Conservation (phyloP, 2,888 invertebrate species). For the Auanema freiburgensis region DNA sequence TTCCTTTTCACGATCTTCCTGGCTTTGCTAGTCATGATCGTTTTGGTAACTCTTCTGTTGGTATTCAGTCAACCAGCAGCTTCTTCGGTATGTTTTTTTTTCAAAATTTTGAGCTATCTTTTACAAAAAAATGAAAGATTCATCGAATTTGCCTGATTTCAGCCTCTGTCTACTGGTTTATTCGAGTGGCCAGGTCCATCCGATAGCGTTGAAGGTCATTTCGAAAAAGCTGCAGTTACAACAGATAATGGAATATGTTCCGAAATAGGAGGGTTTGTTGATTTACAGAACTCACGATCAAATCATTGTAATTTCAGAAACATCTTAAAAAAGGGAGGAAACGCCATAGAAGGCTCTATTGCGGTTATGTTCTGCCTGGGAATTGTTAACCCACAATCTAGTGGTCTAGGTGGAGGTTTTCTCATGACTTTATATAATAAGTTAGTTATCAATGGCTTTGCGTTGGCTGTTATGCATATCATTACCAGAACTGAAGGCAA, state of each 20-base stretch:
- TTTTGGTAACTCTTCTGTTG: constrained; percentile 24
- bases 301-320: constrained; percentile 66
- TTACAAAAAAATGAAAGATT: neutral
- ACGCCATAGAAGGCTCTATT: constrained; percentile 83
- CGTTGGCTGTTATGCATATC: neutral
- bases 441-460: constrained; percentile 27
- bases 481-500: constrained; percentile 39
- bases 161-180: neutral
- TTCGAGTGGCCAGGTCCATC: constrained; percentile 57
- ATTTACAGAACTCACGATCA: neutral
- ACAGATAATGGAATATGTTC: constrained; percentile 64
- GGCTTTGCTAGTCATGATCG: constrained; percentile 31
- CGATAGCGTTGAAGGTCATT: constrained; percentile 45
- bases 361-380: constrained; percentile 85
- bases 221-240: constrained; percentile 56
- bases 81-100: constrained; percentile 15
- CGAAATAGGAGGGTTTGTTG: constrained; percentile 42
- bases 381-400: constrained; percentile 80
- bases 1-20: constrained; percentile 28
- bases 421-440: constrained; percentile 79
- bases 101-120: neutral
- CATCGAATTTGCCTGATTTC: neutral
- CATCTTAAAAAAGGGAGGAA: constrained; percentile 73
- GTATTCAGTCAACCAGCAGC: constrained; percentile 7
- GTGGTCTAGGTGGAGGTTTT: constrained; percentile 88